Evolutionary conservation across 2,888 invertebrate genomes (phyloP).

Genomic region (Athalia rosae): DNA sequence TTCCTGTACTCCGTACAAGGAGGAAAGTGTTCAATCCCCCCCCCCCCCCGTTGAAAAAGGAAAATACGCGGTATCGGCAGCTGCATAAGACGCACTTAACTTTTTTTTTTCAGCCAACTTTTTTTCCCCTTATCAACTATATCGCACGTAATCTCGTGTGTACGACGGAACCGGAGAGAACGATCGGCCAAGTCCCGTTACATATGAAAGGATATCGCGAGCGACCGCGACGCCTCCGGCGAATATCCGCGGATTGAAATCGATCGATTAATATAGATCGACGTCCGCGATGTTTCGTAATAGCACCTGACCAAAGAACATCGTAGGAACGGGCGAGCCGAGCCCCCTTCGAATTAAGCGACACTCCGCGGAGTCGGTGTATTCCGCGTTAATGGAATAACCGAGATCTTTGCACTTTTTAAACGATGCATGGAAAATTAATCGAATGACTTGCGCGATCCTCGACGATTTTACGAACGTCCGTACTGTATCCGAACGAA

Average conservation of each 20-base stretch:
- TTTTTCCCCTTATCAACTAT: too few species aligned
- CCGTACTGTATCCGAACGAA: background rate
- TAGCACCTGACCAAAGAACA: conserved; percentile 42
- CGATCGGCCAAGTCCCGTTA: conserved; percentile 59
- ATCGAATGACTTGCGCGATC: background rate
- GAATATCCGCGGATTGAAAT: conserved; percentile 66
- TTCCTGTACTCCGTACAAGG: background rate
- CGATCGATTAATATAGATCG: conserved; percentile 67
- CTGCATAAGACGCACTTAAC: too few species aligned
- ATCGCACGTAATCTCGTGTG: background rate
- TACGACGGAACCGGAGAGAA: conserved; percentile 24
- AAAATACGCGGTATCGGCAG: too few species aligned
- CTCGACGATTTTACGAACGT: background rate
- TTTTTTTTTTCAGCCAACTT: too few species aligned
- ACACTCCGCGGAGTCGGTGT: too few species aligned
- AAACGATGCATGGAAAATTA: too few species aligned
- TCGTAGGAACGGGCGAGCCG: conserved; percentile 2
- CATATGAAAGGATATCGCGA: conserved; percentile 61
- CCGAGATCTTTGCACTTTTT: background rate
- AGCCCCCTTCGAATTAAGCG: too few species aligned
- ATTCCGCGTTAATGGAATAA: background rate
- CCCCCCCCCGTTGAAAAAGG: too few species aligned
- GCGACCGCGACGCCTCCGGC: conserved; percentile 61
- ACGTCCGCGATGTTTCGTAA: conserved; percentile 46
- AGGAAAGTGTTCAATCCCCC: conserved; percentile 29